Percentiles rank a stretch among this genome's conserved stretches.
Evolutionary conservation across 2,797 vertebrate genomes (phyloP).

Genomic region (Limosa lapponica): DNA sequence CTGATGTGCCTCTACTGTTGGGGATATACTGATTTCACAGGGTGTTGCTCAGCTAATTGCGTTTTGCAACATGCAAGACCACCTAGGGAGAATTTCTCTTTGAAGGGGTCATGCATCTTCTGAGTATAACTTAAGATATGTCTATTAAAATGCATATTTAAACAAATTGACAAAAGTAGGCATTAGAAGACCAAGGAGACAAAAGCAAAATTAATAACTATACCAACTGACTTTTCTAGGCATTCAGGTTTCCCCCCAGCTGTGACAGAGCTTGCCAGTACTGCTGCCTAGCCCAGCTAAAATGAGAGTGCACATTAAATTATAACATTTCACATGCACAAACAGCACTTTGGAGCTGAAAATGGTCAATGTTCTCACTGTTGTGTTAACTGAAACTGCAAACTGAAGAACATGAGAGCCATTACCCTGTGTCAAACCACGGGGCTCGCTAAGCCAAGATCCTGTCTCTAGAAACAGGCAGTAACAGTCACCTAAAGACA

Average conservation of each 20-base stretch:
- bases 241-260: not conserved
- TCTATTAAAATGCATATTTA: not conserved
- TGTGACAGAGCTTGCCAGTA: not conserved
- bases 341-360: not conserved
- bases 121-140: not conserved
- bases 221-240: not conserved
- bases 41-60: not conserved
- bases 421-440: not conserved
- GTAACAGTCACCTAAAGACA: not conserved
- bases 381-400: not conserved
- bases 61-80: not conserved
- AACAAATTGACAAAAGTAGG: not conserved
- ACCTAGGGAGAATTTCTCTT: not conserved
- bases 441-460: not conserved
- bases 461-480: not conserved
- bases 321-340: not conserved
- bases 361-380: not conserved
- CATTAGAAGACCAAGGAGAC: not conserved
- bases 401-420: not conserved
- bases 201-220: not conserved
- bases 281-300: not conserved
- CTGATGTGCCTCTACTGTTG: not conserved
- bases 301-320: not conserved
- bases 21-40: not conserved
- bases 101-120: not conserved